Conservation (phyloP, 2,888 invertebrate genomes). For the Aspidiotus rigidus region DNA sequence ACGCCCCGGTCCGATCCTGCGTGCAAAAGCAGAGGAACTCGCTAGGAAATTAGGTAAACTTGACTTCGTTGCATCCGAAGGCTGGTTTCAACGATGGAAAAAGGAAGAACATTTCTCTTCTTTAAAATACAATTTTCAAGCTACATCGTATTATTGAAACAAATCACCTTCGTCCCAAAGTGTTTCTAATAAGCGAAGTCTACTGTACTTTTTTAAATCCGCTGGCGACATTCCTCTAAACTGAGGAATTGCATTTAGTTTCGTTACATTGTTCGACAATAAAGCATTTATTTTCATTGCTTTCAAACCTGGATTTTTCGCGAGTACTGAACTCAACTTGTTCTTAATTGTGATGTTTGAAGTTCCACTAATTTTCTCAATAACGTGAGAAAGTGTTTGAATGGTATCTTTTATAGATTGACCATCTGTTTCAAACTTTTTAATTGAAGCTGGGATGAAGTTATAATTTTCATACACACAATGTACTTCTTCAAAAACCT, state of each 20-base stretch:
- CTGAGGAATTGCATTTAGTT: not conserved
- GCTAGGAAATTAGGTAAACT: no score
- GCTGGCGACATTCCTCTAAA: not conserved
- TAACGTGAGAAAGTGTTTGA: not conserved
- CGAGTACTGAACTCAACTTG: not conserved
- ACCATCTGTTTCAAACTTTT: not conserved
- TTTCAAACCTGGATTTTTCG: not conserved
- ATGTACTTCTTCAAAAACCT: not conserved
- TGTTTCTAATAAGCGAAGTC: no score
- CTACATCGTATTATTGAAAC: no score
- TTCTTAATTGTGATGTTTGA: not conserved
- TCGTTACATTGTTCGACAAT: not conserved
- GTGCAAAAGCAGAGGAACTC: no score
- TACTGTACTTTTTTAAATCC: not conserved
- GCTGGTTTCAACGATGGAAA: no score
- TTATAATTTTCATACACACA: not conserved
- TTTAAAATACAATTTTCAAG: no score
- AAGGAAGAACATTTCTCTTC: no score
- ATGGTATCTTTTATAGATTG: not conserved
- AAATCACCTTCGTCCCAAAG: no score
- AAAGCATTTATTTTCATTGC: not conserved
- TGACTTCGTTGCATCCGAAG: no score
- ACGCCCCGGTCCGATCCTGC: no score
- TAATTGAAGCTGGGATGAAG: not conserved
- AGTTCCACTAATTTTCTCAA: not conserved